Evolutionary conservation across 2,113 vertebrate species (phyloP).

Genomic region (Tamias sibiricus): DNA sequence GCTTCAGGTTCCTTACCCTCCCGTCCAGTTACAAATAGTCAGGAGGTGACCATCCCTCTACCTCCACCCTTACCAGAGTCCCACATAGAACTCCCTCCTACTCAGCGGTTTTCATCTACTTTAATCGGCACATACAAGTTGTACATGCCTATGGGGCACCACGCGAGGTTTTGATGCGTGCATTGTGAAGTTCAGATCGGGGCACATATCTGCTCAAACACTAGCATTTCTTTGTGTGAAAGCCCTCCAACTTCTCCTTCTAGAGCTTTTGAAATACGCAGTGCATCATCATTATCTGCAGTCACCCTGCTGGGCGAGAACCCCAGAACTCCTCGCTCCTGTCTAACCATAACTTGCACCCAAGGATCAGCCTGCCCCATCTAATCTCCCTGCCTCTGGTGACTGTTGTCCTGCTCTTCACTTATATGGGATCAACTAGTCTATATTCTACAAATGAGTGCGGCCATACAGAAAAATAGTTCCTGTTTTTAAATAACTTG

Average conservation of each 20-base stretch:
- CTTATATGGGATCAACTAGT: background rate
- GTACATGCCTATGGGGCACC: background rate
- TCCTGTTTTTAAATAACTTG: background rate
- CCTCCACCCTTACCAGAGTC: no score
- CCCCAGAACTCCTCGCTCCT: background rate
- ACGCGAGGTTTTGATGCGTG: background rate
- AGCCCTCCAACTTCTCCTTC: background rate
- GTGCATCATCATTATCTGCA: background rate
- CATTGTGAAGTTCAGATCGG: background rate
- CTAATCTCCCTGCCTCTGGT: background rate
- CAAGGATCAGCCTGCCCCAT: background rate
- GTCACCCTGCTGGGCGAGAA: no score
- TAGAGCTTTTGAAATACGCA: background rate
- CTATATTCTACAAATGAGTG: background rate
- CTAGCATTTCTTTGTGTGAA: background rate
- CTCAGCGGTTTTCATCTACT: background rate
- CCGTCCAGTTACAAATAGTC: no score
- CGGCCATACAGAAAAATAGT: background rate
- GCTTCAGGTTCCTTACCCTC: rapidly evolving
- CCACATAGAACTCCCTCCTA: background rate
- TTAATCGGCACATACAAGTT: background rate
- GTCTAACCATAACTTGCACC: rapidly evolving
- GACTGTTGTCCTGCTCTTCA: no score
- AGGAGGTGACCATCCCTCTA: background rate
- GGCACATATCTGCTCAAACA: background rate